Base-by-base conservation (phyloP, 1,140 invertebrate genomes). In the Manduca sexta region DNA sequence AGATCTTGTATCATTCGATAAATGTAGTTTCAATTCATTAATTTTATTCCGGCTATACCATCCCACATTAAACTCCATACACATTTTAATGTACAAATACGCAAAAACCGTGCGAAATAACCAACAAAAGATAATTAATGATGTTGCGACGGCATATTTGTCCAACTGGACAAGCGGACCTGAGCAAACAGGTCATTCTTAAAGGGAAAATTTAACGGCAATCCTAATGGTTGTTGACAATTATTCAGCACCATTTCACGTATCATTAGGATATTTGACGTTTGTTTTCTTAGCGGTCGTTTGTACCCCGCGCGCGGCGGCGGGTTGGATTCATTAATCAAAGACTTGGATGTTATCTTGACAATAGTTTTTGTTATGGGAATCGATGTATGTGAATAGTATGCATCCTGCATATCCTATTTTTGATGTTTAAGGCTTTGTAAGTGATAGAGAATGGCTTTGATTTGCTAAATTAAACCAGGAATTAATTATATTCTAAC, bases 201-300 rank as follows among this genome's bases (percentile, higher is more conserved):
- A 65, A 65, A 68, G 56, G 63, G 56, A 63, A 61, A 58, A 52
- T 64, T 67, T 70, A 72, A 65, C 66, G 61, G 69, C 64, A 64
- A 7, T 44, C 42, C 70, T 78, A 78, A 79, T 74, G 75, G 71
- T 73, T 44, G 48, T 7, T 50, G 64, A 74, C 75, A 77, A 81
- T 80, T 64, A 83, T 78, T 81, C 67, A 60, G 69, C 63, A 59
- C 69, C 72, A 81, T 84, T 84, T 78, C 52, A 57, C 34, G 54
- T 72, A 80, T 81, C 77, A 84, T 81, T 84, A 81, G 75, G 52
- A 61, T 73, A 67, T 75, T 73, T 66, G 51, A 63, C 67, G 60
- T 74, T 82, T 76, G 73, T 76, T 74, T 80, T 71, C 78, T 79
- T 78, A 63, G 57, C 53, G 67, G 63, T 68, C 67, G 42, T 40